Evolutionary conservation across 2,888 invertebrate species (phyloP).

Genomic region (Steromphala cineraria): DNA sequence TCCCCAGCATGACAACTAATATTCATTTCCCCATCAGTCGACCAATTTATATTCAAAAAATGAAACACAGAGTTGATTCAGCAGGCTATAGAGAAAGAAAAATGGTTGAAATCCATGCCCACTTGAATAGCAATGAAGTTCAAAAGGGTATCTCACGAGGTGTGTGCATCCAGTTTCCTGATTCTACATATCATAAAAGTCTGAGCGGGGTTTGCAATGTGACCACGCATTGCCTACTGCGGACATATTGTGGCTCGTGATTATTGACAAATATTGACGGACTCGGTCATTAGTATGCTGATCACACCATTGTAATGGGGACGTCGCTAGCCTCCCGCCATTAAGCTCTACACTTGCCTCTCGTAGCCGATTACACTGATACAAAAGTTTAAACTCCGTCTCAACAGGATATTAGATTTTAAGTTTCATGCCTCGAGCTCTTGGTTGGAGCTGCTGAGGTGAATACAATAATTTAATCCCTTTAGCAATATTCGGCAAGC

Average conservation of each 20-base stretch:
- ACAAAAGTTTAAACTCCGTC: background rate
- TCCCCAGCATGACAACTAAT: conserved; percentile 3
- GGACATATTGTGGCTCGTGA: conserved; percentile 1
- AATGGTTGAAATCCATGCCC: conserved; percentile 10
- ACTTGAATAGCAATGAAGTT: conserved; percentile 21
- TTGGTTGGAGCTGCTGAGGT: background rate
- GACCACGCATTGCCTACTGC: conserved; percentile 16
- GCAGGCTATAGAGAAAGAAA: conserved; percentile 19
- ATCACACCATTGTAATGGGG: background rate
- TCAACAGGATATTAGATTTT: background rate
- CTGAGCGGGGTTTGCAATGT: background rate
- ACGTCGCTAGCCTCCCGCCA: background rate
- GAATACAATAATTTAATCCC: background rate
- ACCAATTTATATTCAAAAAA: conserved; percentile 20
- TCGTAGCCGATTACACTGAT: background rate
- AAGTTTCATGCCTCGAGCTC: background rate
- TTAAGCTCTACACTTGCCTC: background rate
- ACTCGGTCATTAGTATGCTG: background rate
- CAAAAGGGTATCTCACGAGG: conserved; percentile 6
- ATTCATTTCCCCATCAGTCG: background rate
- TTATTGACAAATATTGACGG: conserved; percentile 22
- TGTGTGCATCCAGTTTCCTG: background rate
- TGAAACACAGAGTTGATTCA: conserved; percentile 12
- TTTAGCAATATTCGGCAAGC: background rate
- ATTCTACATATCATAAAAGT: conserved; percentile 15